These are phyloP conservation scores for Mesembrinibis cayennensis DNA, from an alignment of 2,113 vertebrate genomes.

Conservation along the genomic window DNA sequence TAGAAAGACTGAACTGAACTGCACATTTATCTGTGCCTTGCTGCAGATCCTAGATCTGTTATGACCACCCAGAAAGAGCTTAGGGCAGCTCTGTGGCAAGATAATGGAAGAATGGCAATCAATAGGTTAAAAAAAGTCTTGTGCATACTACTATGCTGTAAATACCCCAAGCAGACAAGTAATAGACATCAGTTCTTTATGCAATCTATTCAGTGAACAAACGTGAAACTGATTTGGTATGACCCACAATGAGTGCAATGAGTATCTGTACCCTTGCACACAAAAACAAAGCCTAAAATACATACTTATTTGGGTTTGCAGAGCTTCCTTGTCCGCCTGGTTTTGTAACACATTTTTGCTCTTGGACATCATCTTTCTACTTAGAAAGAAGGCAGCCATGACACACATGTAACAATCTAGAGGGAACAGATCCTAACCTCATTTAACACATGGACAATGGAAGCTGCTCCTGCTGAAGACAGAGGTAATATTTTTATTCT, in stretches of 20 bases:
- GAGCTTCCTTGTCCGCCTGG: background rate
- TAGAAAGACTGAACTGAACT: background rate
- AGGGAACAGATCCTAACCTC: background rate
- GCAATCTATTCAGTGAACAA: background rate
- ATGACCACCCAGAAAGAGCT: background rate
- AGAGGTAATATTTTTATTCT: background rate
- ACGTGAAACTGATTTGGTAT: background rate
- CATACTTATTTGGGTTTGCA: background rate
- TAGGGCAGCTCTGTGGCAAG: background rate
- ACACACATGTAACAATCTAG: too few relatives aligned
- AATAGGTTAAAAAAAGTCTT: background rate
- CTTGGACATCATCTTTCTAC: background rate
- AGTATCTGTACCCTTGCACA: background rate
- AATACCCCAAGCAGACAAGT: background rate
- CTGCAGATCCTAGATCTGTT: background rate
- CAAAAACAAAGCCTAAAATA: background rate
- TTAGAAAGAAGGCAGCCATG: background rate
- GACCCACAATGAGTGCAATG: background rate
- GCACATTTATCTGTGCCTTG: background rate
- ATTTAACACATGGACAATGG: fast-evolving
- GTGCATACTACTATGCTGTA: background rate
- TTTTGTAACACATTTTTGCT: background rate
- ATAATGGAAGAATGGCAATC: background rate
- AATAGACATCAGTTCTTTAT: background rate
- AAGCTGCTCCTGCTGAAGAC: background rate